Base-by-base conservation (phyloP, 1,140 invertebrate species). In the Helicorthomorpha holstii region DNA sequence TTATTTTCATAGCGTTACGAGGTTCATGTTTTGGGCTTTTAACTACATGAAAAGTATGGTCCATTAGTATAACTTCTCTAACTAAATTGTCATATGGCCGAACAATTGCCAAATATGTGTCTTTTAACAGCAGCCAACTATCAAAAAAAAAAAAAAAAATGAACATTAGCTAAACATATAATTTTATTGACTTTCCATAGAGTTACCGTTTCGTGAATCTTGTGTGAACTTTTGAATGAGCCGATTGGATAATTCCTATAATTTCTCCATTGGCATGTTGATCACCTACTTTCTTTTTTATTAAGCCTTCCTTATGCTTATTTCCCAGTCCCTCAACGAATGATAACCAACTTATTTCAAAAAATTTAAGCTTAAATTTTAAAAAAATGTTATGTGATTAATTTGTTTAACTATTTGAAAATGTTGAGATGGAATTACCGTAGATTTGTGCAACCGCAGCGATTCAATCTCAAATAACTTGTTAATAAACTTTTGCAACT, bases 61-160 rank as follows among this genome's bases (percentile, higher is more conserved):
- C 91, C 69, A 93, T 88, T 22, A 96, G 69, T 69, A 96, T 82
- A 3, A 95, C 81, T 42, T 79, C 80, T 57, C 83, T 81, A 10
- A 90, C 66, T 38, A 64, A 66, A 1, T 85, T 85, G 62, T 83
- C 81, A 48, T 79, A 77, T 0, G 89, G 87, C 49, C 81, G 75
- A 1, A 93, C 74, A 66, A 93, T 93, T 0, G 83, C 83, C 47
- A 95, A 76, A 69, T 80, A 96, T 0, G 85, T 88, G 62, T 95
- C 92, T 66, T 94, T 94, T 1, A 91, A 75, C 45, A 96, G 75
- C 27, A 96, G 74, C 85, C 91, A 94, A 1, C 84, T 26, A 14
- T n/a, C n/a, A n/a, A n/a, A 4, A 12, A 19, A 3, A 34, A 3
- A 51, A 25, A 16, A 7, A 7, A 7, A 34, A 34, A 16, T 34